Evolutionary conservation across 2,797 vertebrate species (phyloP).

Genomic region (Mastacembelus armatus): DNA sequence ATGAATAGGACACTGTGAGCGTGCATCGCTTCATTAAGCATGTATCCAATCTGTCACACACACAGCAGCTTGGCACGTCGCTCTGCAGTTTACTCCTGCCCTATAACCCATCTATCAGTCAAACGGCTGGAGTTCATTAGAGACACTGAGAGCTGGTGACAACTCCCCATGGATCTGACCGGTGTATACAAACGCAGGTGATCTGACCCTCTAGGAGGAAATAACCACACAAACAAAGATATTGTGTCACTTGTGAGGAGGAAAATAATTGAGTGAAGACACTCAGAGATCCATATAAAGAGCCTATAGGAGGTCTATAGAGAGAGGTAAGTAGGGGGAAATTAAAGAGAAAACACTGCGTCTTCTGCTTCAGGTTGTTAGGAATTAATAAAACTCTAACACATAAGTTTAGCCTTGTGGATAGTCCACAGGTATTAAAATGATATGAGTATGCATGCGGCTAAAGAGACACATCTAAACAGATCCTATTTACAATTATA

Average conservation of each 20-base stretch:
- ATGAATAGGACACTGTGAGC: slow-evolving; percentile 47
- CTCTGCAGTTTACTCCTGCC: slow-evolving; percentile 58
- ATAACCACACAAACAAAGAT: slow-evolving; percentile 58
- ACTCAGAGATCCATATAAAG: slow-evolving; percentile 45
- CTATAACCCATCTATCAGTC: slow-evolving; percentile 75
- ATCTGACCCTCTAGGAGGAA: slow-evolving; percentile 65
- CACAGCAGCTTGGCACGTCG: slow-evolving; percentile 44
- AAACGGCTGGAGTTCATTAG: slow-evolving; percentile 77
- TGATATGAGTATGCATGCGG: background rate
- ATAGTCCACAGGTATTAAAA: background rate
- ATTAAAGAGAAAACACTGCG: slow-evolving; percentile 20
- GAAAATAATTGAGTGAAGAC: slow-evolving; percentile 25
- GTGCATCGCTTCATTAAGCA: slow-evolving; percentile 69
- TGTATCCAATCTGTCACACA: slow-evolving; percentile 76
- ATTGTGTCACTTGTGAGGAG: slow-evolving; percentile 39
- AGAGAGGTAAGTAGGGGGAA: slow-evolving; percentile 18
- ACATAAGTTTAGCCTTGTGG: slow-evolving; percentile 27
- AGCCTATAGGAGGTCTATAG: slow-evolving; percentile 36
- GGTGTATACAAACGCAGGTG: slow-evolving; percentile 66
- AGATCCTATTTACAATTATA: background rate
- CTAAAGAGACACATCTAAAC: slow-evolving; percentile 28
- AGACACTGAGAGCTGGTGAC: slow-evolving; percentile 70
- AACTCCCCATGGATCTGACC: slow-evolving; percentile 73
- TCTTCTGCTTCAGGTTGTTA: slow-evolving; percentile 35
- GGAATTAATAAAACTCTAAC: slow-evolving; percentile 35